Evolutionary conservation across 2,113 vertebrate genomes (phyloP).

Genomic region (Heterocephalus glaber): DNA sequence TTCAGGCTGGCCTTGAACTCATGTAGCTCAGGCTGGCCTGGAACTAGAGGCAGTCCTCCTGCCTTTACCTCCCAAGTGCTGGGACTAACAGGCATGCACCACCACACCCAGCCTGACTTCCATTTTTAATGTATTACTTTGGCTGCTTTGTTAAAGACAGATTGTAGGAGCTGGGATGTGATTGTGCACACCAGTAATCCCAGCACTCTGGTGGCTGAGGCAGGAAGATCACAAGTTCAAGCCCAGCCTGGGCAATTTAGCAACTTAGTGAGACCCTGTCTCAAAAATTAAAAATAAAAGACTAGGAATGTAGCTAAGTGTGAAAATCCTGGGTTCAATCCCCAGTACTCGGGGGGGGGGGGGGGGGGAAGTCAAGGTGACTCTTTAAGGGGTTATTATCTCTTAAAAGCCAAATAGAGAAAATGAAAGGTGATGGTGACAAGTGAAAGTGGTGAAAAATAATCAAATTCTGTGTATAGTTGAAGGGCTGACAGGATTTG

Average conservation of each 20-base stretch:
- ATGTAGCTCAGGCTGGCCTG: too few relatives aligned
- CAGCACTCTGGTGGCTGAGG: not conserved
- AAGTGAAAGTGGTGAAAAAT: not conserved
- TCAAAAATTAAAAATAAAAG: not conserved
- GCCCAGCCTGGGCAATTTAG: not conserved
- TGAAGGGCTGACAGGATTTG: not conserved
- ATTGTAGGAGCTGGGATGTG: not conserved
- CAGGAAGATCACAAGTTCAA: not conserved
- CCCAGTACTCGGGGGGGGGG: not conserved
- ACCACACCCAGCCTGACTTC: not conserved
- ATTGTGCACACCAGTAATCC: not conserved
- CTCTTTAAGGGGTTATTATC: not conserved
- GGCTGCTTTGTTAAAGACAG: not conserved
- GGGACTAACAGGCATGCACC: too few relatives aligned
- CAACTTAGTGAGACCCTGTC: not conserved
- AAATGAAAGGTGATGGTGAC: not conserved
- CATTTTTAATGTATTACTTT: not conserved
- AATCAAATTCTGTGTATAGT: not conserved
- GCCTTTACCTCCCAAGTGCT: too few relatives aligned
- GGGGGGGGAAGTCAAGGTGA: not conserved
- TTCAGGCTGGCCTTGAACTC: too few relatives aligned
- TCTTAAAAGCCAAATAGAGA: constrained; percentile 3
- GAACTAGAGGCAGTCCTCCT: too few relatives aligned
- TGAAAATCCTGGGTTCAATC: not conserved
- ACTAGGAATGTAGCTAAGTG: not conserved